A percentile compares a stretch with the other conserved stretches of the same genome.
phyloP scores from a whole-genome alignment of 1,140 invertebrate genomes.

The Triops cancriformis region DNA sequence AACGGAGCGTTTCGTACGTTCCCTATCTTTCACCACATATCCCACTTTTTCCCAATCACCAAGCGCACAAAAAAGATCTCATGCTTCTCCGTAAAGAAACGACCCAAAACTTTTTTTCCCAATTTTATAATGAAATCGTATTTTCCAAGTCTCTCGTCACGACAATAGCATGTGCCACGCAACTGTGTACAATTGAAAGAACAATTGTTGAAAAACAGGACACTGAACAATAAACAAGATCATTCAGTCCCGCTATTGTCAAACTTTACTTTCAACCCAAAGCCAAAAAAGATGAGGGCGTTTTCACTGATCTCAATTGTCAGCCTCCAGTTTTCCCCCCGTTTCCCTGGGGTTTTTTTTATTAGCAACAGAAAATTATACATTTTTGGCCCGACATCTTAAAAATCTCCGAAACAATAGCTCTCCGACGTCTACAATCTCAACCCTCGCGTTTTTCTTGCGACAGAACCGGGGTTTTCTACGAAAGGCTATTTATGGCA shows the following conservation, averaged over 20 bases:
- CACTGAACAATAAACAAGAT: not conserved
- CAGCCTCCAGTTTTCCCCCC: not conserved
- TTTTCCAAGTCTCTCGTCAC: not conserved
- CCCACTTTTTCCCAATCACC: no score
- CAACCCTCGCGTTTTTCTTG: not conserved
- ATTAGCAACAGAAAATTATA: no score
- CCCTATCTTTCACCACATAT: not conserved
- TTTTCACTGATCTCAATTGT: not conserved
- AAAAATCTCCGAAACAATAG: no score
- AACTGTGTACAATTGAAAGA: not conserved
- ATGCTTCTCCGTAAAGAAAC: not conserved
- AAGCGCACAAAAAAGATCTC: not conserved
- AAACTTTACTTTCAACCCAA: not conserved
- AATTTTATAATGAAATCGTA: not conserved
- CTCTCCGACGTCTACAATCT: not conserved
- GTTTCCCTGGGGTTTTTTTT: no score
- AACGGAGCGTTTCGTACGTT: not conserved
- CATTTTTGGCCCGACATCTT: no score
- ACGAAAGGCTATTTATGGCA: not conserved
- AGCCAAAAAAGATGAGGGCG: not conserved
- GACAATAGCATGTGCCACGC: slow-evolving; percentile 6
- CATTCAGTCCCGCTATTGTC: not conserved
- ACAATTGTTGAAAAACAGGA: not conserved
- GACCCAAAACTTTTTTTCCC: not conserved
- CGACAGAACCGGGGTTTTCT: not conserved